phyloP scores from a whole-genome alignment of 2,797 vertebrate genomes.

The Cygnus olor region DNA sequence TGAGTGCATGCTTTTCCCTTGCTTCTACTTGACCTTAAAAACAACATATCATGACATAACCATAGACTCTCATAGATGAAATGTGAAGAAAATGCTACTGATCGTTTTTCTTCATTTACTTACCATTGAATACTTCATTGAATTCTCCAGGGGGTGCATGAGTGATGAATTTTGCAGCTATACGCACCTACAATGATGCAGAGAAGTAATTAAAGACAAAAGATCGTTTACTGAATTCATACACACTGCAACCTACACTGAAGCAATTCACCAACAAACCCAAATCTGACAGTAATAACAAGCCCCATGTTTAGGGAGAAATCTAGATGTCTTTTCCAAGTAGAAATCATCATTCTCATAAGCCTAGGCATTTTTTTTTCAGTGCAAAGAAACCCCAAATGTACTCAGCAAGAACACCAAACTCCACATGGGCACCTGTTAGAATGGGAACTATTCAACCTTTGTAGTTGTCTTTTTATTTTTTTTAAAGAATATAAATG shows the following conservation, averaged over 20 bases:
- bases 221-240: background rate
- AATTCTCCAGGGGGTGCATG: conserved; percentile 96
- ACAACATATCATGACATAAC: background rate
- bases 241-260: background rate
- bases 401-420: background rate
- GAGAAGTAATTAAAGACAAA: conserved; percentile 9
- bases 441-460: background rate
- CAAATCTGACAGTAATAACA: background rate
- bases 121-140: conserved; percentile 97
- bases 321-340: background rate
- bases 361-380: background rate
- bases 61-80: background rate
- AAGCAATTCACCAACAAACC: background rate
- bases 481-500: background rate
- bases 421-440: background rate
- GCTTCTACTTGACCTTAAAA: background rate
- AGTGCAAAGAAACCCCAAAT: background rate
- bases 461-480: background rate
- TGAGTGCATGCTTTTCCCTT: background rate
- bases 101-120: conserved; percentile 53
- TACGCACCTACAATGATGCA: conserved; percentile 85
- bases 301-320: background rate
- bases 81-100: background rate
- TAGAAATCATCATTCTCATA: accelerated
- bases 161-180: conserved; percentile 93